Evolutionary conservation across 2,888 invertebrate species (phyloP), one percentile per base, ranked within the genome.

Genomic region (Hydriomena furcata): DNA sequence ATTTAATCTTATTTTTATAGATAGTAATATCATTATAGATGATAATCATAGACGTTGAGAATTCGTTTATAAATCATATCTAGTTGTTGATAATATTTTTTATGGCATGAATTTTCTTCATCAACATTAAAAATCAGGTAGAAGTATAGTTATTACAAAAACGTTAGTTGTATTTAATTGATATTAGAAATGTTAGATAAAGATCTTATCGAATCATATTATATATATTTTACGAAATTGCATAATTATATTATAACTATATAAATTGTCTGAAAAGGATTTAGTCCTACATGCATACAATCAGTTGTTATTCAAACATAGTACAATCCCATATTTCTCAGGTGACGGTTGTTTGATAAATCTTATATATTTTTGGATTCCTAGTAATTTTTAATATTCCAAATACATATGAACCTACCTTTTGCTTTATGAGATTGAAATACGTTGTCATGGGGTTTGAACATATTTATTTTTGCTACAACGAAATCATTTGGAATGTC

Each of bases 371-470:
- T 51, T 46, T 55, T 58, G 37, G 48, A 32, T 53, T 55, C 20
- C 36, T 25, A 34, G 17, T 35, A 40, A 12, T 25, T 23, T 35
- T 30, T 31, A 45, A 49, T 23, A 55, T 32, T 27, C 20, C 10
- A 35, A 24, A 44, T 63, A 17, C 4, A 3, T 17, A n/a, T n/a
- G n/a, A n/a, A 17, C 17, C 4, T 17, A 63, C 66, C 71, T 69
- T 76, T 67, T 58, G 84, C 84, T 84, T 82, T 59, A 66, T 73
- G 79, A 77, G 72, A 76, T 73, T 67, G 65, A 63, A 72, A 68
- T 63, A 54, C 71, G 68, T 81, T 90, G 89, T 88, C 66, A 89
- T 90, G 90, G 90, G 90, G 90, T 90, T 90, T 90, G 90, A 89
- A 84, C 75, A 79, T 51, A 35, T 84, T 85, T 85, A 77, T 79